Percentiles rank a stretch among this genome's conserved stretches.
phyloP scores from a whole-genome alignment of 1,140 invertebrate genomes.

The Eueides isabella region DNA sequence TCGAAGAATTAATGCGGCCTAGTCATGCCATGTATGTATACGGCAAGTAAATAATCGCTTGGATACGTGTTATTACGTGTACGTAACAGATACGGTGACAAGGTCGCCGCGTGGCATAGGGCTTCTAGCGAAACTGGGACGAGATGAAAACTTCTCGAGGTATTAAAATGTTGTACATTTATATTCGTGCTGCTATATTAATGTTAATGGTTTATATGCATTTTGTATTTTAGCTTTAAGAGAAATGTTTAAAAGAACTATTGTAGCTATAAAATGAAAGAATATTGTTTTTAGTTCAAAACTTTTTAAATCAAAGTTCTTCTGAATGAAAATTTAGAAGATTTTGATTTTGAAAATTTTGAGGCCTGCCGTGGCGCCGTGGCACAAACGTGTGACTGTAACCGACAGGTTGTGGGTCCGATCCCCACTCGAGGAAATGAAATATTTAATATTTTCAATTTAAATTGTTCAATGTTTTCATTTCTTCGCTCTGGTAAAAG shows the following conservation, averaged over 20 bases:
- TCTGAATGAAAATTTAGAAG: too few relatives aligned
- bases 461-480: too few relatives aligned
- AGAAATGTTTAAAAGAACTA: not conserved
- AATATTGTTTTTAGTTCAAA: too few relatives aligned
- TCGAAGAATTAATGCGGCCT: not conserved
- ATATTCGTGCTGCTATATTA: not conserved
- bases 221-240: not conserved
- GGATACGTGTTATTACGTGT: conserved; percentile 34
- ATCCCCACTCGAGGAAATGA: too few relatives aligned
- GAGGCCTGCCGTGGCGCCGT: too few relatives aligned
- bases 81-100: conserved; percentile 29
- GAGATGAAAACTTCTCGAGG: conserved; percentile 25
- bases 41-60: conserved; percentile 31
- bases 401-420: too few relatives aligned
- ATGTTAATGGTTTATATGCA: conserved; percentile 3
- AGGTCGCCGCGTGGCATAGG: conserved; percentile 30
- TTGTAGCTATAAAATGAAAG: not conserved
- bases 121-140: conserved; percentile 29
- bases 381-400: too few relatives aligned
- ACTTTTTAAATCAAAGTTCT: too few relatives aligned
- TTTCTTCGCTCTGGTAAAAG: too few relatives aligned
- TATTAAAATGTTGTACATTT: conserved; percentile 12
- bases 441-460: too few relatives aligned
- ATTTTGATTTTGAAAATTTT: too few relatives aligned
- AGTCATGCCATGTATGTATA: not conserved